Evolutionary conservation across 2,113 vertebrate species (phyloP).

Genomic region (Siniperca knerii): DNA sequence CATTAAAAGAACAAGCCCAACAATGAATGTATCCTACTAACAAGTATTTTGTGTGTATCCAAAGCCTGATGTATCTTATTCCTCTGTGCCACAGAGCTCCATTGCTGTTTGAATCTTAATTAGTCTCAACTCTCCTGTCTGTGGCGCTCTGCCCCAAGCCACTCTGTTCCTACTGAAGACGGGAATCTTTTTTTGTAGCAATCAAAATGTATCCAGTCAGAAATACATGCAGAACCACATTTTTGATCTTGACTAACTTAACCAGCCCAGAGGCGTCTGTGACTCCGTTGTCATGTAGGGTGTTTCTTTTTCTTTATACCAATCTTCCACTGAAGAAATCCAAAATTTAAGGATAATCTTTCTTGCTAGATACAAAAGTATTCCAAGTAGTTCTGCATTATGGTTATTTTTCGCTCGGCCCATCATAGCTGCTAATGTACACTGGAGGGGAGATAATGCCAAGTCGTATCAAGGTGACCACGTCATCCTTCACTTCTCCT

Average conservation of each 20-base stretch:
- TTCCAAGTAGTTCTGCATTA: neutral
- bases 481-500: too few relatives aligned
- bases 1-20: neutral
- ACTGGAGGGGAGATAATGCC: too few relatives aligned
- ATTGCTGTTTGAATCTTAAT: neutral
- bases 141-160: neutral
- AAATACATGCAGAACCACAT: too few relatives aligned
- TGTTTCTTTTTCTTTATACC: too few relatives aligned
- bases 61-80: too few relatives aligned
- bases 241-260: too few relatives aligned
- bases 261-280: neutral
- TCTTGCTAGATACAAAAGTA: neutral
- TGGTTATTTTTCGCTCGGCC: neutral
- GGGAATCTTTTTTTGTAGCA: too few relatives aligned
- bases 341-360: neutral
- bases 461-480: neutral
- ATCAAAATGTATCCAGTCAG: too few relatives aligned
- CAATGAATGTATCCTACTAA: neutral
- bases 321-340: neutral
- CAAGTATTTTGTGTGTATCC: too few relatives aligned
- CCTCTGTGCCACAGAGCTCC: too few relatives aligned
- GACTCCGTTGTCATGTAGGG: neutral
- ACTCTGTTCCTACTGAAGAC: too few relatives aligned
- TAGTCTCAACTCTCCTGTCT: neutral
- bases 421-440: too few relatives aligned